Conservation (phyloP, 2,113 vertebrate species). For the Lota lota region DNA sequence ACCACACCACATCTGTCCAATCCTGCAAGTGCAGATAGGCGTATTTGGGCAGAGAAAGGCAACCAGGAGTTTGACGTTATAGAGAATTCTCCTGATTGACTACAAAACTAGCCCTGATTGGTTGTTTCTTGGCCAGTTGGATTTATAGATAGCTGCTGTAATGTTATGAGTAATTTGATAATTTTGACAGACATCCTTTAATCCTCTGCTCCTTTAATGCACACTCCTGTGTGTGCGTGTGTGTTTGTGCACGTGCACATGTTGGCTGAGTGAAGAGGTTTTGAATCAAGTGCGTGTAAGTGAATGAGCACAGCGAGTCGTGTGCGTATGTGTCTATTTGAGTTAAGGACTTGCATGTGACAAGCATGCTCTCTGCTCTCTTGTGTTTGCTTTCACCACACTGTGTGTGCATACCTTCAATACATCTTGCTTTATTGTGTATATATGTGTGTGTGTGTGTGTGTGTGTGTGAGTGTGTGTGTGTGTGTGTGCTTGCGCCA, state of each 20-base stretch:
- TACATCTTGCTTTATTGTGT: neutral
- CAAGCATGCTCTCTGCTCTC: slow-evolving; percentile 13
- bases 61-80: too few species aligned
- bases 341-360: slow-evolving; percentile 7
- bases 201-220: neutral
- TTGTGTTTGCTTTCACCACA: slow-evolving; percentile 28
- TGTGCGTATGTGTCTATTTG: slow-evolving; percentile 10
- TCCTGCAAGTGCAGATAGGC: too few species aligned
- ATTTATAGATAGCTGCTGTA: neutral
- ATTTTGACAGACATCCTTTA: slow-evolving; percentile 9
- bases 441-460: slow-evolving; percentile 14
- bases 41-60: too few species aligned
- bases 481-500: slow-evolving; percentile 25
- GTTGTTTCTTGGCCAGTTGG: neutral
- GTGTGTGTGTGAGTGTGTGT: slow-evolving; percentile 9
- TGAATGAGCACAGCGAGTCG: slow-evolving; percentile 38
- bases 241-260: slow-evolving; percentile 2
- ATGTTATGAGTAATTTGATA: slow-evolving; percentile 6
- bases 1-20: too few species aligned
- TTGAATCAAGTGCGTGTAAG: slow-evolving; percentile 21
- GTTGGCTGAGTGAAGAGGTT: slow-evolving; percentile 4
- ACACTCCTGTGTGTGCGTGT: slow-evolving; percentile 18
- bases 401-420: slow-evolving; percentile 6
- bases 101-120: too few species aligned
- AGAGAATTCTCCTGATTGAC: too few species aligned